Conservation (phyloP, 2,888 invertebrate genomes). For the Athripsodes cinereus region DNA sequence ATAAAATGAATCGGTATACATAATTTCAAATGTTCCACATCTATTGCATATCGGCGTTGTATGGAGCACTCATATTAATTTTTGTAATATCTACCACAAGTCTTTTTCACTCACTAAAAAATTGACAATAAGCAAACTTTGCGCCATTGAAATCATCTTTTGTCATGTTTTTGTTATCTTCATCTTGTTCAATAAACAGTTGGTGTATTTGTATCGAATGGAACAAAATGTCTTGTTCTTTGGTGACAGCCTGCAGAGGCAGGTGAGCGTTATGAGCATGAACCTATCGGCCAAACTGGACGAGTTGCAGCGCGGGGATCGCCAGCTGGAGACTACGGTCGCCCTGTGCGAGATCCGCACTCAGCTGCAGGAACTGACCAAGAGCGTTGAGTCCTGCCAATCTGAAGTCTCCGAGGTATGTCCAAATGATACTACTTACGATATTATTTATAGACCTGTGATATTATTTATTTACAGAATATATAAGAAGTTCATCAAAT, state of each 20-base stretch:
- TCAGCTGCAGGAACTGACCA: constrained; percentile 88
- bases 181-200: not conserved
- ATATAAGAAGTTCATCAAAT: no score
- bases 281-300: constrained; percentile 91
- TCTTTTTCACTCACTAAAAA: no score
- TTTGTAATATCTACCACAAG: no score
- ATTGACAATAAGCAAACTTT: no score
- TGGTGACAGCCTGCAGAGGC: constrained; percentile 81
- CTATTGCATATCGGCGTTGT: no score
- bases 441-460: no score
- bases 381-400: constrained; percentile 92
- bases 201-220: constrained; percentile 1
- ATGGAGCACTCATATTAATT: no score
- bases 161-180: not conserved
- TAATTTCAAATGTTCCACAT: no score
- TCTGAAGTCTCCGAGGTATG: constrained; percentile 82
- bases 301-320: constrained; percentile 85
- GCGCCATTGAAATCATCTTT: no score
- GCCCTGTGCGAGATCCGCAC: constrained; percentile 90
- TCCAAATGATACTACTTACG: no score
- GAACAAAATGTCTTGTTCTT: constrained; percentile 1
- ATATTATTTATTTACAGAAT: no score
- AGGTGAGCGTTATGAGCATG: constrained; percentile 97
- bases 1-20: no score
- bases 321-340: constrained; percentile 88